phyloP scores from a whole-genome alignment of 2,797 vertebrate genomes.

The Gephyroberyx darwinii region DNA sequence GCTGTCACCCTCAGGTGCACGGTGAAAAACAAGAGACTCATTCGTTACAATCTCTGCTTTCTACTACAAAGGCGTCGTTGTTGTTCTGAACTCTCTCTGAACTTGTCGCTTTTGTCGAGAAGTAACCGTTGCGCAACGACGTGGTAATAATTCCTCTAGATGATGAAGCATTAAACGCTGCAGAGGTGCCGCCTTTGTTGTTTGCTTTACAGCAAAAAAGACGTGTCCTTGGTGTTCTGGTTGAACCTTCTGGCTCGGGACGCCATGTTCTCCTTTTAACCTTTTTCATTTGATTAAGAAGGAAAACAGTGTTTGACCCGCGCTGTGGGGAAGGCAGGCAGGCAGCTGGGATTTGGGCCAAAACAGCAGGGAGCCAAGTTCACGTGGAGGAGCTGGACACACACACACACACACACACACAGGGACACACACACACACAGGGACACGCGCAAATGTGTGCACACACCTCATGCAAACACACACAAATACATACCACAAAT shows the following conservation, averaged over 20 bases:
- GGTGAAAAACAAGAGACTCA: conserved; percentile 15
- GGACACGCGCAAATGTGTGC: background rate
- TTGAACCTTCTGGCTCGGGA: conserved; percentile 59
- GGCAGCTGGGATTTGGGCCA: conserved; percentile 68
- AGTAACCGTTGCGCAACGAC: conserved; percentile 41
- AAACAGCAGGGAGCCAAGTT: conserved; percentile 62
- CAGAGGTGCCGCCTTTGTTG: conserved; percentile 56
- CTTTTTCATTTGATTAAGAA: conserved; percentile 73
- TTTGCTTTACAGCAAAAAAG: conserved; percentile 45
- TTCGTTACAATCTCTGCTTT: conserved; percentile 37
- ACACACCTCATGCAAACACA: background rate
- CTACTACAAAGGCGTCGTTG: conserved; percentile 39
- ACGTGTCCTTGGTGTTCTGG: conserved; percentile 64
- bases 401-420: background rate
- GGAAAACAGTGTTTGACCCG: conserved; percentile 67
- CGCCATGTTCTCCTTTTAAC: conserved; percentile 71
- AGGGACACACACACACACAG: background rate
- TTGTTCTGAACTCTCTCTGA: conserved; percentile 42
- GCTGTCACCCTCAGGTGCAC: conserved; percentile 16
- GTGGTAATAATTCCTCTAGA: conserved; percentile 48
- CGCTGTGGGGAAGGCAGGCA: conserved; percentile 43
- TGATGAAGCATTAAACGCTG: background rate
- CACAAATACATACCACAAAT: background rate
- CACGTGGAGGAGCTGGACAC: conserved; percentile 35
- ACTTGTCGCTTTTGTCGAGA: conserved; percentile 28